Conservation (phyloP, 2,797 vertebrate species). For the Pipistrellus pipistrellus region DNA sequence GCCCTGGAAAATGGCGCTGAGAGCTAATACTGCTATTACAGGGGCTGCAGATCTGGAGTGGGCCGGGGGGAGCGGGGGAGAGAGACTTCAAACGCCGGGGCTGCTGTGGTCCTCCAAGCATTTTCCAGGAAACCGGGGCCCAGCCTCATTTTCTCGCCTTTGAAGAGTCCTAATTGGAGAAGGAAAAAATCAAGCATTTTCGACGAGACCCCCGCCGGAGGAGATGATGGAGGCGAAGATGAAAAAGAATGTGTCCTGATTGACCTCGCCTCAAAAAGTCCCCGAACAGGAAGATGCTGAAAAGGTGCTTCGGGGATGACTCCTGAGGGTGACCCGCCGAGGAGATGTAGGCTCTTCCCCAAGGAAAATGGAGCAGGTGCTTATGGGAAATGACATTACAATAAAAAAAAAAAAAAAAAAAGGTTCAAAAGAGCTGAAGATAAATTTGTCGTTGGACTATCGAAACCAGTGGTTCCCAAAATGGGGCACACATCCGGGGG, state of each 20-base stretch:
- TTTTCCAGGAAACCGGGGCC: conserved; percentile 89
- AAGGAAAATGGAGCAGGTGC: neutral
- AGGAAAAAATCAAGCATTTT: conserved; percentile 91
- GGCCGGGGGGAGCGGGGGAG: conserved; percentile 65
- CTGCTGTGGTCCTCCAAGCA: conserved; percentile 85
- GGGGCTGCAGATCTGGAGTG: conserved; percentile 94
- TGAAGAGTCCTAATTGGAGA: conserved; percentile 97
- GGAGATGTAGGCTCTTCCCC: neutral
- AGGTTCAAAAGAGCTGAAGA: neutral
- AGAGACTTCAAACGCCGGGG: conserved; percentile 95
- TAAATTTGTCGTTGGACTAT: neutral
- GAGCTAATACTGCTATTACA: conserved; percentile 94
- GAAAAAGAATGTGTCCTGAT: conserved; percentile 94
- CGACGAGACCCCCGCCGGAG: conserved; percentile 89
- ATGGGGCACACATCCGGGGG: too few relatives aligned
- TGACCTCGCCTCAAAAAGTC: conserved; percentile 89
- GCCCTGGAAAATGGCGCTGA: conserved; percentile 93
- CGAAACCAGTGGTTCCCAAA: neutral
- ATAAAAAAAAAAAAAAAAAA: neutral
- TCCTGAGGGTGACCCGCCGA: conserved; percentile 88
- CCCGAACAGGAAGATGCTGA: conserved; percentile 92
- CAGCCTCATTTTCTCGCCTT: conserved; percentile 97
- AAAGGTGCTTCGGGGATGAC: conserved; percentile 89
- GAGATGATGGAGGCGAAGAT: conserved; percentile 94
- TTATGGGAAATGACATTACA: neutral